Evolutionary conservation across 2,888 invertebrate species (phyloP), one percentile per base, ranked within the genome.

Genomic region (Clostera curtula): DNA sequence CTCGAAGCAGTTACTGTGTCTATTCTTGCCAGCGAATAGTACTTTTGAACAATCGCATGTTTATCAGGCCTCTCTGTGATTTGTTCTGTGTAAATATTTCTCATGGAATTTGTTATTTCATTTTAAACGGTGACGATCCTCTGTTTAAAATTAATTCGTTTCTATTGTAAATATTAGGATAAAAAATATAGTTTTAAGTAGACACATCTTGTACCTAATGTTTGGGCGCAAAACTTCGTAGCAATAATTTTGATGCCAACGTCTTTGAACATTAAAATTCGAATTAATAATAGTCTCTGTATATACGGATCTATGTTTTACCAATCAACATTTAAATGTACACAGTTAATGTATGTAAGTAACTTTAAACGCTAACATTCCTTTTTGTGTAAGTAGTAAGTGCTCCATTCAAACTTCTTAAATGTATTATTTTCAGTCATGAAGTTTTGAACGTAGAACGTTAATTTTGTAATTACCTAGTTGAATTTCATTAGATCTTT

Each of bases 161-260:
- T 51, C 64, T 65, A 53, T 53, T 83, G 82, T 82, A 83, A 57
- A 83, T 83, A 83, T 65, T 82, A 80, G 76, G 28, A 43, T 73
- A 61, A 65, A 65, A 40, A 49, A 58, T 44, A 39, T 69, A 73
- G 61, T 31, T 42, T 11, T 82, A 80, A 82, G 79, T 82, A 82
- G 82, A 69, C 69, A 72, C 75, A 71, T 70, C 67, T 72, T 71
- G 77, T 76, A 79, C 73, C 74, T 75, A 72, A 56, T 5, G 43
- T 67, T 69, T 71, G 66, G 71, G 68, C 61, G 65, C 67, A 65
- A 61, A 69, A 67, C 55, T 67, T 71, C 52, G 57, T 77, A 82
- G 82, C 79, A 82, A 82, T 82, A 79, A 80, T 71, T 67, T 67
- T 56, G 69, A 80, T 76, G 80, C 80, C 79, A 80, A 80, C 66